These are phyloP conservation scores for Bursaphelenchus mucronatus DNA, from an alignment of 1,140 invertebrate genomes.

Conservation along the genomic window DNA sequence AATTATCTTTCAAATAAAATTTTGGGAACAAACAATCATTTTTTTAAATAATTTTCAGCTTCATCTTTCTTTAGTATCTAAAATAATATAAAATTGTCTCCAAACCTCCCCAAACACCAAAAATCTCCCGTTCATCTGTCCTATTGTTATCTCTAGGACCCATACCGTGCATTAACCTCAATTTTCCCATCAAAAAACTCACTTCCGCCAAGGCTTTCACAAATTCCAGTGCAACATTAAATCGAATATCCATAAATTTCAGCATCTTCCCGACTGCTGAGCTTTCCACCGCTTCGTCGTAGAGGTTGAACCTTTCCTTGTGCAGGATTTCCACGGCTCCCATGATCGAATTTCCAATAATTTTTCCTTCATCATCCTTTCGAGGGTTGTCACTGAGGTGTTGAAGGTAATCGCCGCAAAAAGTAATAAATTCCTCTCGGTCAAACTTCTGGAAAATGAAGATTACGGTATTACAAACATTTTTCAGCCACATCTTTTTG, in stretches of 20 bases:
- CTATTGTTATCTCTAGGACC: not conserved
- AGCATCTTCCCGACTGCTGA: not conserved
- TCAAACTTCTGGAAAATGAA: no score
- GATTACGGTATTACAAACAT: no score
- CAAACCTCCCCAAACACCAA: no score
- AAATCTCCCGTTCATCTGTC: no score
- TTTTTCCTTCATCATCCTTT: slow-evolving; percentile 31
- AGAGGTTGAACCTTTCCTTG: slow-evolving; percentile 18
- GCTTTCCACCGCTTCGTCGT: no score
- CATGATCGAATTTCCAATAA: slow-evolving; percentile 33
- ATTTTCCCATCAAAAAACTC: not conserved
- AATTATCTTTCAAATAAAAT: slow-evolving; percentile 6
- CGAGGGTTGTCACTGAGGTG: slow-evolving; percentile 18
- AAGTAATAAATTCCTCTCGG: no score
- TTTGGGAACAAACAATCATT: slow-evolving; percentile 6
- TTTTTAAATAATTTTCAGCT: no score
- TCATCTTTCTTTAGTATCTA: no score
- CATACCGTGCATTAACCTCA: not conserved
- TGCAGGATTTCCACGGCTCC: slow-evolving; percentile 25
- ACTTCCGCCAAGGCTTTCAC: slow-evolving; percentile 45
- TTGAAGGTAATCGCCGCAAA: no score
- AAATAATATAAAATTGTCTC: no score
- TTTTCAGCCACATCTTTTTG: no score
- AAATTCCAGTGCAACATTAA: slow-evolving; percentile 42
- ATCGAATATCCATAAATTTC: not conserved